Evolutionary conservation across 2,113 vertebrate genomes (phyloP).

Genomic region (Gila orcuttii): DNA sequence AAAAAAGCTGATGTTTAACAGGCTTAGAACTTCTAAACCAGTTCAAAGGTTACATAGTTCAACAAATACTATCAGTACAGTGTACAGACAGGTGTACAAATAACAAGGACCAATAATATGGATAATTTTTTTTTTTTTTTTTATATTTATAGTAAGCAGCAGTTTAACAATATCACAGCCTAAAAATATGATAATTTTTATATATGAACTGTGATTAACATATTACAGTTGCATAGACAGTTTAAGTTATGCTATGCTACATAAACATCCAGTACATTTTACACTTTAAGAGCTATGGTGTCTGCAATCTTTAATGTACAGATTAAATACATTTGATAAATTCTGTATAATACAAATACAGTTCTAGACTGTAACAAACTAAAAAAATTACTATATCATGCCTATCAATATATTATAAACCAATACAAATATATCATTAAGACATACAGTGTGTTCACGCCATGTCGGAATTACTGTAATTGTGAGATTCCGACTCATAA

Average conservation of each 20-base stretch:
- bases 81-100: neutral
- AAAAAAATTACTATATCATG: neutral
- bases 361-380: neutral
- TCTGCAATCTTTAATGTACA: constrained; percentile 22
- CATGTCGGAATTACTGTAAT: too few relatives aligned
- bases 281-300: constrained; percentile 13
- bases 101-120: neutral
- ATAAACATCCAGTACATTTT: neutral
- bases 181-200: neutral
- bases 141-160: neutral
- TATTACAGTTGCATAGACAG: neutral
- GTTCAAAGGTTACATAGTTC: constrained; percentile 39
- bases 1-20: constrained; percentile 7
- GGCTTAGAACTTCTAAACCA: constrained; percentile 29
- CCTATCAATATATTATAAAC: neutral
- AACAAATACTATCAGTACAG: neutral
- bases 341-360: constrained; percentile 18
- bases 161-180: neutral
- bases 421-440: neutral
- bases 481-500: too few relatives aligned
- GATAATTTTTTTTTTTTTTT: neutral
- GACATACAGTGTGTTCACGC: neutral
- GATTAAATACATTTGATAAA: constrained; percentile 14
- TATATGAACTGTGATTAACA: neutral
- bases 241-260: neutral